Conservation (phyloP, 2,113 vertebrate species). For the Rana temporaria region DNA sequence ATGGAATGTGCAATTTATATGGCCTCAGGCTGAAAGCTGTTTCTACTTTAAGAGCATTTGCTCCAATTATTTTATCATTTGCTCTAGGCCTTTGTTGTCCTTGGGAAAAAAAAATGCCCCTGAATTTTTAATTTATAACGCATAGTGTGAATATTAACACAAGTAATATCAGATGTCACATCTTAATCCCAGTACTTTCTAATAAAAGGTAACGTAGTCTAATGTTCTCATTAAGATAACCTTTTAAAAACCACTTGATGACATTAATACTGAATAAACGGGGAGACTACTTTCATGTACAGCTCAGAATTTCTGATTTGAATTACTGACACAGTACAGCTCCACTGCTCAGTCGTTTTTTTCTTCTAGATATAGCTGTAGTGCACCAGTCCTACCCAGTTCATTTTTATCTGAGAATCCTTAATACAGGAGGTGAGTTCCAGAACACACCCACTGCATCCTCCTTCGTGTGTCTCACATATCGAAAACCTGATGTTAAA, state of each 20-base stretch:
- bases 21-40: conserved; percentile 51
- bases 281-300: neutral
- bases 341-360: too few relatives aligned
- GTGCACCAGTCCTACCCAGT: too few relatives aligned
- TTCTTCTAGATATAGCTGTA: too few relatives aligned
- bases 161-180: conserved; percentile 4
- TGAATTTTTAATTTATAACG: conserved; percentile 53
- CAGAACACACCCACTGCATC: too few relatives aligned
- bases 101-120: conserved; percentile 58
- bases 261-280: neutral
- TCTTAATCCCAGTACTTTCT: neutral
- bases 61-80: conserved; percentile 58
- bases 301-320: neutral
- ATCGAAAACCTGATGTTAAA: too few relatives aligned
- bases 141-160: conserved; percentile 44
- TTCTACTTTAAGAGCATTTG: conserved; percentile 59
- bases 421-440: too few relatives aligned
- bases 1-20: conserved; percentile 33
- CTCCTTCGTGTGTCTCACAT: too few relatives aligned
- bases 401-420: too few relatives aligned
- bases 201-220: conserved; percentile 1
- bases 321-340: too few relatives aligned
- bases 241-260: neutral
- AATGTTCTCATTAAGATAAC: neutral
- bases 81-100: conserved; percentile 54